Conservation (phyloP, 2,113 vertebrate genomes). For the Ciconia stormi region DNA sequence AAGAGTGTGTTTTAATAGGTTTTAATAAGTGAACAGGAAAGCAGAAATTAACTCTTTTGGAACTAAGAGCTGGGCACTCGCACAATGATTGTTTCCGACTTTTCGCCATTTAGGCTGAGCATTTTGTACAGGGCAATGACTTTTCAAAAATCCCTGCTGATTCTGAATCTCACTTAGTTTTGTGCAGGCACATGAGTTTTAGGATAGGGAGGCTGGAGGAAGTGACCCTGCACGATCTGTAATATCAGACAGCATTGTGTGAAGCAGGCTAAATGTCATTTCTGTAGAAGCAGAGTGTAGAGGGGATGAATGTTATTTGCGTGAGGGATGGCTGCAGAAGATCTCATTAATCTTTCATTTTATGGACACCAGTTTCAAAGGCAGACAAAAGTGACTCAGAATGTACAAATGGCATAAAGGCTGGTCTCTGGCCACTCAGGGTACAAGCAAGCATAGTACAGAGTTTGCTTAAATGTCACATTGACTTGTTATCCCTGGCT, state of each 20-base stretch:
- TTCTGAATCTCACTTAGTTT: background rate
- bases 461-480: constrained; percentile 23
- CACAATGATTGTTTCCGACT: background rate
- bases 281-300: constrained; percentile 9
- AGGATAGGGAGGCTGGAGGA: background rate
- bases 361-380: constrained; percentile 40
- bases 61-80: background rate
- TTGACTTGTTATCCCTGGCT: background rate
- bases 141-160: constrained; percentile 32
- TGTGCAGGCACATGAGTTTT: background rate
- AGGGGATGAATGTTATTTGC: constrained; percentile 18
- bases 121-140: background rate
- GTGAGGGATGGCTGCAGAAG: constrained; percentile 2
- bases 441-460: background rate
- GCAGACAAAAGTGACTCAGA: constrained; percentile 16
- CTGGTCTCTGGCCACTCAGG: background rate
- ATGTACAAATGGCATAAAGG: background rate
- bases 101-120: background rate
- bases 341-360: constrained; percentile 62
- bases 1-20: constrained; percentile 2
- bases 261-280: constrained; percentile 46
- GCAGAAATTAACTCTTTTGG: constrained; percentile 26
- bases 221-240: constrained; percentile 15
- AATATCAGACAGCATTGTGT: constrained; percentile 43
- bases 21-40: background rate